These are phyloP conservation scores for Abramis brama DNA, from an alignment of 2,113 vertebrate species.

Conservation along the genomic window DNA sequence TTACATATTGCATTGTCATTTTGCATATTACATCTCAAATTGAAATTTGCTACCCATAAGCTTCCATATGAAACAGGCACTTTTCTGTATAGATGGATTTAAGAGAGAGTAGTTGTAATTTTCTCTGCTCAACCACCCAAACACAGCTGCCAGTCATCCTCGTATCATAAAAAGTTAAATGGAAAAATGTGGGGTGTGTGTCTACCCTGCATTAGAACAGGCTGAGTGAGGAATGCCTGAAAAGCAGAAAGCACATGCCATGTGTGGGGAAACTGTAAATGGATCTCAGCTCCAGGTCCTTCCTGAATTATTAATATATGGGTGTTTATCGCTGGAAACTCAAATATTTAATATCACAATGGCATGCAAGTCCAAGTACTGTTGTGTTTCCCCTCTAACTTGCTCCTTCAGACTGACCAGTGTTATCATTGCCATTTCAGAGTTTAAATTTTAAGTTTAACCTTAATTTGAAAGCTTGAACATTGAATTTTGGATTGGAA, in stretches of 20 bases:
- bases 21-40: too few species aligned
- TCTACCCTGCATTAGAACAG: background rate
- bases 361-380: slow-evolving; percentile 54
- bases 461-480: slow-evolving; percentile 22
- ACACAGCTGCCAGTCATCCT: slow-evolving; percentile 29
- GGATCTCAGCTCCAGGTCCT: slow-evolving; percentile 68
- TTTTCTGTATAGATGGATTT: slow-evolving; percentile 5
- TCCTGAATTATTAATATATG: slow-evolving; percentile 73
- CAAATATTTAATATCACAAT: slow-evolving; percentile 64
- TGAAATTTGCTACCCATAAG: too few species aligned
- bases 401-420: background rate
- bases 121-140: background rate
- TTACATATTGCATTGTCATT: too few species aligned
- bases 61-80: background rate
- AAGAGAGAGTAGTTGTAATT: background rate
- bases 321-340: slow-evolving; percentile 62
- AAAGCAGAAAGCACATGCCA: slow-evolving; percentile 22
- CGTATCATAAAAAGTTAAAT: background rate
- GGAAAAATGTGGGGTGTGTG: background rate
- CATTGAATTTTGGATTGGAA: background rate
- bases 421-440: background rate
- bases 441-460: slow-evolving; percentile 8
- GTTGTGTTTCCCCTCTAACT: slow-evolving; percentile 56
- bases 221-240: background rate
- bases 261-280: slow-evolving; percentile 59